Conservation (phyloP, 1,140 invertebrate species). For the Musca domestica region DNA sequence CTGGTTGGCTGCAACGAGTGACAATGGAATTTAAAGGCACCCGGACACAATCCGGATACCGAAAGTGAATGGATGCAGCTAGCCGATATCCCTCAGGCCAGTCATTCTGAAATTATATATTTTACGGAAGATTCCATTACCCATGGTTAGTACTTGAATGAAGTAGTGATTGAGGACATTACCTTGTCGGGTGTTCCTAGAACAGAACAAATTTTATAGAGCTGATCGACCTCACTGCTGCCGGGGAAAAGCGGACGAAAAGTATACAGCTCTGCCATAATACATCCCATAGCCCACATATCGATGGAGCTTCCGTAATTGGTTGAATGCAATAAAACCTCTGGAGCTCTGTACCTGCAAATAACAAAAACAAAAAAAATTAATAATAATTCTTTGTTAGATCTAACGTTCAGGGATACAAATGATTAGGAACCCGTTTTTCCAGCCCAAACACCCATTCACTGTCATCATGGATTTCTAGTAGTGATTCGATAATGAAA, state of each 20-base stretch:
- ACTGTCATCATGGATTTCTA: too few species aligned
- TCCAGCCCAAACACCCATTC: too few species aligned
- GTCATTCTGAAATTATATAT: slow-evolving; percentile 64
- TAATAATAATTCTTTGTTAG: too few species aligned
- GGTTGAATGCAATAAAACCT: slow-evolving; percentile 93
- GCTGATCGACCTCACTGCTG: slow-evolving; percentile 96
- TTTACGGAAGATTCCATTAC: not conserved
- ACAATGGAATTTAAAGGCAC: slow-evolving; percentile 80
- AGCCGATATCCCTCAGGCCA: slow-evolving; percentile 96
- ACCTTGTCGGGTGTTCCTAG: slow-evolving; percentile 92
- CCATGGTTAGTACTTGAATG: too few species aligned
- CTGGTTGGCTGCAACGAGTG: slow-evolving; percentile 79
- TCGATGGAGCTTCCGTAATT: slow-evolving; percentile 97
- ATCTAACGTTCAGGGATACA: too few species aligned
- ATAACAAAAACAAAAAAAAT: not conserved
- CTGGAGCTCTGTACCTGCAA: slow-evolving; percentile 85
- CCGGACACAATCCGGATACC: slow-evolving; percentile 84
- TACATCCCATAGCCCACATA: slow-evolving; percentile 97
- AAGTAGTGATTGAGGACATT: slow-evolving; percentile 1
- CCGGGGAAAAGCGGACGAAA: slow-evolving; percentile 96
- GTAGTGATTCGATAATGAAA: too few species aligned
- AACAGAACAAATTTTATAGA: slow-evolving; percentile 95
- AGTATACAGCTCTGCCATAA: slow-evolving; percentile 98
- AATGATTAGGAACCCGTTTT: too few species aligned
- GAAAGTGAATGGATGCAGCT: slow-evolving; percentile 92